phyloP scores from a whole-genome alignment of 2,888 invertebrate genomes.

The Tiliacea aurago region DNA sequence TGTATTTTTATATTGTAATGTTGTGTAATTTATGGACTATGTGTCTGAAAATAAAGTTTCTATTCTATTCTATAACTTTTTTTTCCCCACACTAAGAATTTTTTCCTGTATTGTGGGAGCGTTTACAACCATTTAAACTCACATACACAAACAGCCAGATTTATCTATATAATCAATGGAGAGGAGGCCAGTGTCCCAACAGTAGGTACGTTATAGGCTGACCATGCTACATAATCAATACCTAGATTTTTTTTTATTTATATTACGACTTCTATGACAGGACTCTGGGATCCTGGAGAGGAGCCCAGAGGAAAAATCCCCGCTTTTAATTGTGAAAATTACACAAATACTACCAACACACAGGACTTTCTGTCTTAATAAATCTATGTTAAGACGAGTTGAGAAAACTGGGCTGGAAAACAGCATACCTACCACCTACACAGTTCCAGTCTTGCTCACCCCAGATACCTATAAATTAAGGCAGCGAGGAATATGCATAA shows the following conservation, averaged over 20 bases:
- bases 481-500: conserved; percentile 73
- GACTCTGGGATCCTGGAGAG: neutral
- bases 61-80: too few species aligned
- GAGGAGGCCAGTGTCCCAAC: neutral
- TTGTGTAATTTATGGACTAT: too few species aligned
- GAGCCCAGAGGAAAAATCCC: neutral
- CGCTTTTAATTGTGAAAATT: neutral
- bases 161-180: neutral
- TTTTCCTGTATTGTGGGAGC: too few species aligned
- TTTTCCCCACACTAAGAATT: too few species aligned
- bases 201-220: neutral
- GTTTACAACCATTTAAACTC: too few species aligned
- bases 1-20: too few species aligned
- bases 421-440: conserved; percentile 22
- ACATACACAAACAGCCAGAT: too few species aligned
- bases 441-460: conserved; percentile 49
- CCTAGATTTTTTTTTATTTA: neutral
- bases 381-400: neutral
- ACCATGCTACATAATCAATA: neutral
- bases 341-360: neutral
- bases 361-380: neutral
- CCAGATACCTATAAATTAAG: conserved; percentile 64
- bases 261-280: neutral
- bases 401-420: conserved; percentile 18
- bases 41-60: too few species aligned